Base-by-base conservation (phyloP, 2,888 invertebrate species). In the Amorpha juglandis region DNA sequence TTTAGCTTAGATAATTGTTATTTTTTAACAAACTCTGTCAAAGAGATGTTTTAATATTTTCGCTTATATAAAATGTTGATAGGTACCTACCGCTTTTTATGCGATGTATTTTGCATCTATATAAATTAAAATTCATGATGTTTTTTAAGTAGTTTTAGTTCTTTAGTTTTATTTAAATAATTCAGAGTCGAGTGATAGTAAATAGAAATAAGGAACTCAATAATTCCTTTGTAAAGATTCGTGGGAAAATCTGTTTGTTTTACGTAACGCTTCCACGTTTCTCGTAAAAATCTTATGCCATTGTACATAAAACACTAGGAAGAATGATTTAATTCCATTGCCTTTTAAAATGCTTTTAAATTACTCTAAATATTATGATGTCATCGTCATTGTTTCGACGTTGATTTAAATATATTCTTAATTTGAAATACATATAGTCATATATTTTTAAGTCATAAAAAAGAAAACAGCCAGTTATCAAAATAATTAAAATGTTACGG, bases 131-230 rank as follows among this genome's bases (percentile, higher is more conserved):
- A 27, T 27, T 27, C 27, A 38, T 38, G n/a, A 47, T 1, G 6
- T n/a, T 47, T 14, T n/a, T 47, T n/a, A 47, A 47, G n/a, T 6
- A n/a, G 4, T 6, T 48, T 16, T 48, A 16, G 8, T 12, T 53
- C 6, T n/a, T 27, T 27, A 27, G 35, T n/a, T 14, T 2, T 42
- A 19, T 58, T 58, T 11, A 19, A 48, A 16, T 4, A 35, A 9
- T 38, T 42, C 42, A 8, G 11, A 19, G 6, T 12, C 6, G 4
- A 11, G 16, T 38, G 38, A 58, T 42, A 12, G 42, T 38, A 42
- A 42, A 42, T 38, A 38, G 12, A 58, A 58, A 42, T 58, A 58
- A 58, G 58, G 58, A 58, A 58, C 38, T 42, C 9, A 58, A 42
- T 12, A 1, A 42, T 55, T 38, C 55, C 19, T 58, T 58, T 58